phyloP scores from a whole-genome alignment of 2,113 vertebrate species.

The Lontra canadensis region DNA sequence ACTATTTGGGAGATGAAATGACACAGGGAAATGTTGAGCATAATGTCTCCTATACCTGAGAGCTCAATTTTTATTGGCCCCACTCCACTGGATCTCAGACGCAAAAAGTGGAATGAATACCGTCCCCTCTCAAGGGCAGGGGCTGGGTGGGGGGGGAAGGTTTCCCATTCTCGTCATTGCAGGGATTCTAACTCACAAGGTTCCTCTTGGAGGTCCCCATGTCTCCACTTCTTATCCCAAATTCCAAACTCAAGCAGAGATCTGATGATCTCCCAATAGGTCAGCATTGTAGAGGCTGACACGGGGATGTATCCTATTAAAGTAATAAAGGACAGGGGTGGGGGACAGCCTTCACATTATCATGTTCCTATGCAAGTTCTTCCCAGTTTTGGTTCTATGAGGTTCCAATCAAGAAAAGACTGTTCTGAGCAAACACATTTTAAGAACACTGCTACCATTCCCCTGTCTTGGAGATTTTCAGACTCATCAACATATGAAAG shows the following conservation, averaged over 20 bases:
- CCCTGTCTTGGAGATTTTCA: not conserved
- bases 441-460: not conserved
- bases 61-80: not conserved
- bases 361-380: not conserved
- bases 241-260: not conserved
- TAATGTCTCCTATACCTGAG: too few relatives aligned
- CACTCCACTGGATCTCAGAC: not conserved
- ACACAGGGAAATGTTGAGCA: not conserved
- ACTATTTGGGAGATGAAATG: not conserved
- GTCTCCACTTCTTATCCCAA: not conserved
- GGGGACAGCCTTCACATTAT: not conserved
- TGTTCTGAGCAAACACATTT: not conserved
- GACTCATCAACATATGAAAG: not conserved
- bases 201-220: not conserved
- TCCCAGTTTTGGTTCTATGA: not conserved
- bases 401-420: not conserved
- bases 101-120: not conserved
- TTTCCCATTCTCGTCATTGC: not conserved
- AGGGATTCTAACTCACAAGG: not conserved
- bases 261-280: not conserved
- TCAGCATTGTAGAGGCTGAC: not conserved
- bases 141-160: fast-evolving
- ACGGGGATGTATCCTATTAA: not conserved
- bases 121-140: not conserved
- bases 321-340: not conserved